Evolutionary conservation across 2,113 vertebrate genomes (phyloP).

Genomic region (Pionites leucogaster): DNA sequence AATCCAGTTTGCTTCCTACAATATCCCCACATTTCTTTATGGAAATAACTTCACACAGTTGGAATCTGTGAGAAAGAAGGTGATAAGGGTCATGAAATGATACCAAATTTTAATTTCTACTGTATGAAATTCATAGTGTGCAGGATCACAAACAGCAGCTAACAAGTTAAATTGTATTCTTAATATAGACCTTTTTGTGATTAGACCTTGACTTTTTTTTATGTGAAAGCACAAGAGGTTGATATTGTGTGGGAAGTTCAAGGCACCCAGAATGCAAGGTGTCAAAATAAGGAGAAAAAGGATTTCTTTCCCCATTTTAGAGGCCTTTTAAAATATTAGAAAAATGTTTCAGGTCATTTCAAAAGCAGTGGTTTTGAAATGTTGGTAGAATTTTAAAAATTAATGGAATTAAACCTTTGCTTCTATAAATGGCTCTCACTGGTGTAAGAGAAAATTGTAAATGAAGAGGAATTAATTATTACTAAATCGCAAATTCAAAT

Average conservation of each 20-base stretch:
- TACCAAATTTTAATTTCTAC: constrained; percentile 54
- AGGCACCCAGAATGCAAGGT: not conserved
- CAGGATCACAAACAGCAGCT: constrained; percentile 33
- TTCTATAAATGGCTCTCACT: not conserved
- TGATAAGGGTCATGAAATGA: constrained; percentile 27
- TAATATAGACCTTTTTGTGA: constrained; percentile 46
- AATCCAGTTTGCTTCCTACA: constrained; percentile 52
- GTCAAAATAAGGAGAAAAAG: not conserved
- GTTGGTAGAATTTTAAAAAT: not conserved
- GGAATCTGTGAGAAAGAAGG: constrained; percentile 55
- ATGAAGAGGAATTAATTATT: not conserved
- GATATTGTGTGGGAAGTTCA: constrained; percentile 39
- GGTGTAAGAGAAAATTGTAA: not conserved
- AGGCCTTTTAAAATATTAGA: not conserved
- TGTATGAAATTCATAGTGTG: constrained; percentile 1
- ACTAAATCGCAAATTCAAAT: not conserved
- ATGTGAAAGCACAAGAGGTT: not conserved
- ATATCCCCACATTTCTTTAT: constrained; percentile 48
- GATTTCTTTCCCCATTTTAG: not conserved
- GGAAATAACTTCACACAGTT: constrained; percentile 65
- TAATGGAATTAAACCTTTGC: not conserved
- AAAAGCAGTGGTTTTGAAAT: not conserved
- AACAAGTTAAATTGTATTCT: constrained; percentile 32
- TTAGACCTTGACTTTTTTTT: constrained; percentile 37
- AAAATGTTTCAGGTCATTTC: not conserved